phyloP scores from a whole-genome alignment of 2,888 invertebrate species.

The Syritta pipiens region DNA sequence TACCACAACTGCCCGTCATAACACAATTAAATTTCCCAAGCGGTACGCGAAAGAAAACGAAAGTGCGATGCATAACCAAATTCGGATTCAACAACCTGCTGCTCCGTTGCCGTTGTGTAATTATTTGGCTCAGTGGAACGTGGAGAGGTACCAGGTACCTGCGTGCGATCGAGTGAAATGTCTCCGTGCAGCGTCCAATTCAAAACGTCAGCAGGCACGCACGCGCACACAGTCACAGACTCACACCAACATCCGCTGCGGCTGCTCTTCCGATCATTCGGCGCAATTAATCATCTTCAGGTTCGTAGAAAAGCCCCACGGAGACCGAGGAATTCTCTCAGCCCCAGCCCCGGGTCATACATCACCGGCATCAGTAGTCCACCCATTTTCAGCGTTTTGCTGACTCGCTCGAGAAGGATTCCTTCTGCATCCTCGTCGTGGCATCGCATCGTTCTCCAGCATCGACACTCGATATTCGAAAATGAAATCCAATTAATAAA shows the following conservation, averaged over 20 bases:
- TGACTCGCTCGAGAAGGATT: constrained; percentile 21
- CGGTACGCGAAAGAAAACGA: no score
- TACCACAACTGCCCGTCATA: constrained; percentile 24
- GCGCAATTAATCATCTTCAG: constrained; percentile 61
- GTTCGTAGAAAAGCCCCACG: no score
- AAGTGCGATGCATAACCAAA: constrained; percentile 45
- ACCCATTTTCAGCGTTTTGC: constrained; percentile 59
- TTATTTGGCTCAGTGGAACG: constrained; percentile 61
- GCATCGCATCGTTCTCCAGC: no score
- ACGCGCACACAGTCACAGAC: no score
- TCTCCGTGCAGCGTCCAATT: constrained; percentile 25
- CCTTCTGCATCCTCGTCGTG: no score
- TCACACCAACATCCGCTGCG: constrained; percentile 14
- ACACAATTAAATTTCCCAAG: constrained; percentile 37
- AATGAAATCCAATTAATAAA: constrained; percentile 68
- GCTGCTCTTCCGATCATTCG: constrained; percentile 27
- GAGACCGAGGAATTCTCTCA: constrained; percentile 22
- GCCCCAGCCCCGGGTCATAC: constrained; percentile 55
- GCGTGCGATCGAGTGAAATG: constrained; percentile 10
- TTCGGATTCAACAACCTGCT: constrained; percentile 23
- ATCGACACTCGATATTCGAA: constrained; percentile 63
- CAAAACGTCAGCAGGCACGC: no score
- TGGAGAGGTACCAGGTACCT: constrained; percentile 17
- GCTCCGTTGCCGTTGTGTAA: no score
- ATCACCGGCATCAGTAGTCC: constrained; percentile 63